Evolutionary conservation across 2,888 invertebrate species (phyloP), one percentile per base, ranked within the genome.

Genomic region (Thysanoteuthis rhombus): DNA sequence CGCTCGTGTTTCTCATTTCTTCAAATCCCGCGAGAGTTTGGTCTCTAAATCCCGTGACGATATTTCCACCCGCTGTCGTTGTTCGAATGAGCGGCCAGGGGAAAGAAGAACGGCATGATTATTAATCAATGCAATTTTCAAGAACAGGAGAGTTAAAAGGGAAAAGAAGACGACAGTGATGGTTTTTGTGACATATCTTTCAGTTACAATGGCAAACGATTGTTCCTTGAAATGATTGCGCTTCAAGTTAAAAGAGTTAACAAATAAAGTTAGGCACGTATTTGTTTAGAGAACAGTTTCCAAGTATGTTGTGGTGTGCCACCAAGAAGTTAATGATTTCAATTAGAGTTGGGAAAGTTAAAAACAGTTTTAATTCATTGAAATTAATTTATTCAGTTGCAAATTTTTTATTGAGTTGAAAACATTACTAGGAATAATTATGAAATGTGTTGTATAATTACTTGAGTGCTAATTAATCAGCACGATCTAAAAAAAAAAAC

Each of bases 91-190:
- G 75, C 36, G n/a, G n/a, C 1, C 19, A 25, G 0, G 52, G n/a
- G 16, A 12, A 19, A 75, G 36, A 75, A 16, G 25, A 75, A 75
- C n/a, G 75, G 3, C 75, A 75, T 10, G n/a, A 75, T n/a, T 75
- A 75, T 75, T 75, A 75, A 75, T 75, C 75, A 75, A 75, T 75
- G 75, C 75, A 75, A 75, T 75, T 75, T 75, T 75, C 75, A n/a
- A 75, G 75, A 75, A 32, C 16, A 4, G 25, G 22, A 52, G 25
- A n/a, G 75, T n/a, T 75, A n/a, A n/a, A 75, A 75, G 16, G 36
- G 12, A 16, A 16, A n/a, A 10, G 19, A n/a, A 16, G n/a, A n/a
- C n/a, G 12, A n/a, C 3, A 19, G 12, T 19, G 6, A 32, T 8
- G 28, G 58, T 75, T 75, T 75, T 75, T n/a, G n/a, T 12, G 36